A percentile compares a stretch with the other conserved stretches of the same genome.
phyloP scores from a whole-genome alignment of 2,797 vertebrate genomes.

The Myotis myotis region DNA sequence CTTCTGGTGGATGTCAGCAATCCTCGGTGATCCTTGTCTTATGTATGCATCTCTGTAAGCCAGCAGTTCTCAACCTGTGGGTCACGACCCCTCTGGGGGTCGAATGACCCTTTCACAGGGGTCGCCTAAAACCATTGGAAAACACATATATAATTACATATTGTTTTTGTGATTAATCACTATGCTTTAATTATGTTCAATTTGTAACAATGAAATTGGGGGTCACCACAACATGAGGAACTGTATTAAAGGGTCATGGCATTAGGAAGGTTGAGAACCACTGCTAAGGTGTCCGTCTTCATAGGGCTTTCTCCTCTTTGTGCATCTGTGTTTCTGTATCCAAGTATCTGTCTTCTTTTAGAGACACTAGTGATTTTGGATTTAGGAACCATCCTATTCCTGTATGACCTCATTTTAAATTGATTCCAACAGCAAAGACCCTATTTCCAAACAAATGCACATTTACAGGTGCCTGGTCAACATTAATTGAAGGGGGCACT shows the following conservation, averaged over 20 bases:
- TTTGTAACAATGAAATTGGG: too few species aligned
- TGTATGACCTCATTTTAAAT: not conserved
- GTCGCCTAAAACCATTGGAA: too few species aligned
- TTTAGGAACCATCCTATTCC: not conserved
- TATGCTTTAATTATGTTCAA: too few species aligned
- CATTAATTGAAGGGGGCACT: not conserved
- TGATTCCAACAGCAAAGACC: not conserved
- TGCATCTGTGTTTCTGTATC: not conserved
- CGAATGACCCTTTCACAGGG: too few species aligned
- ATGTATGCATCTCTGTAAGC: not conserved
- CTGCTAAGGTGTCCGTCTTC: not conserved
- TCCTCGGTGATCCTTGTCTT: not conserved
- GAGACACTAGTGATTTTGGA: not conserved
- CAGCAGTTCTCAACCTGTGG: too few species aligned
- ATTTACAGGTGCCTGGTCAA: not conserved
- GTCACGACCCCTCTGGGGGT: too few species aligned
- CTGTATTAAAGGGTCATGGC: too few species aligned
- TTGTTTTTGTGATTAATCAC: too few species aligned
- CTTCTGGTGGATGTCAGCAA: not conserved
- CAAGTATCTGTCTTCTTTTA: not conserved
- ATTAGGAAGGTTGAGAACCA: too few species aligned
- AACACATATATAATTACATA: too few species aligned
- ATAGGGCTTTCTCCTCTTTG: not conserved
- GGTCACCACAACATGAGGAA: too few species aligned
- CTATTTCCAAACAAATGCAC: not conserved